Base-by-base conservation (phyloP, 2,888 invertebrate genomes). In the Unio pictorum region DNA sequence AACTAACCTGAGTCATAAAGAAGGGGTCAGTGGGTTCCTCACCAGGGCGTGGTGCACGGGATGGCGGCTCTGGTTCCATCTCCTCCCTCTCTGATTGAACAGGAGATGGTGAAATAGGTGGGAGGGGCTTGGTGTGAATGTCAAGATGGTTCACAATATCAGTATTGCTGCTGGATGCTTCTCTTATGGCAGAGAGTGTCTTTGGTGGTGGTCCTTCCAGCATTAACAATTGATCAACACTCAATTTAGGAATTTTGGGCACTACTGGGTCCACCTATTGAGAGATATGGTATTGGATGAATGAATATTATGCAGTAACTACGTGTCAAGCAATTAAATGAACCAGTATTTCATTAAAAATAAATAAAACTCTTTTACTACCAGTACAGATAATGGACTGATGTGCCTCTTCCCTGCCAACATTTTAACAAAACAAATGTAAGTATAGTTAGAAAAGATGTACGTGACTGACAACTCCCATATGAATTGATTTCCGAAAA, bases 1-100 rank as follows among this genome's bases (percentile, higher is more conserved):
- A 55, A 15, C n/a, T n/a, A 67, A 87, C 86, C 84, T 88, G 88
- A 55, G 88, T 88, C 88, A 88, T 88, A 65, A 88, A 88, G 82
- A 88, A 88, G 8, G 86, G 83, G 59, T 84, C 82, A n/a, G 78
- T 80, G n/a, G 76, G 74, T 61, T 72, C 15, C 45, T 45, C 45
- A 45, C 45, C 45, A 58, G 28, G 65, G 62, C 59, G 30, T 45
- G 11, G 45, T 55, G 34, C 26, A 45, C 45, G 45, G 11, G 3
- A 15, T 2, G 45, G 67, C 61, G 66, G 59, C 45, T 23, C 55
- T 28, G 55, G 18, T 61, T 28, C 20, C 17, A 18, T 20, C 17
- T 28, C 66, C 64, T 54, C 60, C 18, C 30, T 60, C 23, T 71
- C 64, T 65, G 65, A 61, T 57, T 69, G 72, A 63, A 65, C 69